Evolutionary conservation across 2,888 invertebrate species (phyloP).

Genomic region (Mythimna lalbum): DNA sequence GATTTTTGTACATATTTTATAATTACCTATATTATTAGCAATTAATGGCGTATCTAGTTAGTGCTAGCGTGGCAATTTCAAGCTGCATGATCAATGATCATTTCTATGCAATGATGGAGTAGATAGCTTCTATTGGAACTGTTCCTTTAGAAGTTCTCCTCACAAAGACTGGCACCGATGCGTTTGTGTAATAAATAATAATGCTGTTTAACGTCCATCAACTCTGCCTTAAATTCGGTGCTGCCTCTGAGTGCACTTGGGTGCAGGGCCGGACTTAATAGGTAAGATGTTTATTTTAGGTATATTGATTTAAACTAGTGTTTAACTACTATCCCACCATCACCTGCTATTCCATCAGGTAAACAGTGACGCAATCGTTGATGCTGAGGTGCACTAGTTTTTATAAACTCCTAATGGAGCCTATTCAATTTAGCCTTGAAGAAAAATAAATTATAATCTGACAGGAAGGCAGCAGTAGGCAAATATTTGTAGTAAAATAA

Average conservation of each 20-base stretch:
- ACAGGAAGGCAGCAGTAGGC: no score
- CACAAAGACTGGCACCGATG: constrained; percentile 39
- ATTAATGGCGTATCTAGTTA: neutral
- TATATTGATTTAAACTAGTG: no score
- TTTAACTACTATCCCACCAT: no score
- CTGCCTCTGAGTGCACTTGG: constrained; percentile 52
- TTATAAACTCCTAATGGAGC: no score
- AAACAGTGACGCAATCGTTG: no score
- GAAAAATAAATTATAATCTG: no score
- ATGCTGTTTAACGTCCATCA: constrained; percentile 65
- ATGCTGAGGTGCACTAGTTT: no score
- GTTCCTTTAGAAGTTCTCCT: constrained; percentile 21
- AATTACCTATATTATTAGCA: neutral
- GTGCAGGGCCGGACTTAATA: constrained; percentile 46
- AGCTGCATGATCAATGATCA: neutral
- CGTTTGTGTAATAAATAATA: constrained; percentile 60
- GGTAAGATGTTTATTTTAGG: no score
- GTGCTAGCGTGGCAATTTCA: neutral
- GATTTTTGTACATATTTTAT: no score
- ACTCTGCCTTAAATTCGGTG: constrained; percentile 54
- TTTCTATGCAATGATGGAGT: constrained; percentile 30
- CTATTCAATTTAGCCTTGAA: no score
- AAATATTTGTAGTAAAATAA: no score
- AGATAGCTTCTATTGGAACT: constrained; percentile 17
- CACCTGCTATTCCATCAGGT: no score